phyloP scores from a whole-genome alignment of 2,797 vertebrate genomes.

The Sebastes cheni region DNA sequence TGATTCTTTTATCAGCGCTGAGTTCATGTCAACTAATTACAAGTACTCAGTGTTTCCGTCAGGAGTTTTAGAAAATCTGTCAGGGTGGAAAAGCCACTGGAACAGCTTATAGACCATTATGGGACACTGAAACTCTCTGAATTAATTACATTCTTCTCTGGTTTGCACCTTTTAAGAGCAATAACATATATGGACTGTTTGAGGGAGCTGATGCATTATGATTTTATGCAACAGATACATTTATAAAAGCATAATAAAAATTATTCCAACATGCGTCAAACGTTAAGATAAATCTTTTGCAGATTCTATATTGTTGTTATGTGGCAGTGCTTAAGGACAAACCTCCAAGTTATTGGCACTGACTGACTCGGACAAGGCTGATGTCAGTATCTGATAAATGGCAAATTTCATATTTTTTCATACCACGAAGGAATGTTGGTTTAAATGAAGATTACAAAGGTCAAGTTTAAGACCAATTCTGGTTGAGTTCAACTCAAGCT shows the following conservation, averaged over 20 bases:
- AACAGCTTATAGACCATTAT: conserved; percentile 16
- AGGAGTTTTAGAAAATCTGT: conserved; percentile 25
- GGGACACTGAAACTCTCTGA: conserved; percentile 5
- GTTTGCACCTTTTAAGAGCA: neutral
- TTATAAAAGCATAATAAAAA: neutral
- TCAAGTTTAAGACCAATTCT: neutral
- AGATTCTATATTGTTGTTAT: neutral
- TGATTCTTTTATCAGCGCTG: conserved; percentile 37
- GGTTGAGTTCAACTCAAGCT: neutral
- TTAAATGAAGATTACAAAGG: neutral
- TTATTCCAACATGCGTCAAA: neutral
- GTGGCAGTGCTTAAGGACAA: neutral
- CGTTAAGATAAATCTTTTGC: neutral
- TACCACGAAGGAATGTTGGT: neutral
- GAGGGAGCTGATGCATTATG: too few relatives aligned
- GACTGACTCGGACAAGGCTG: neutral
- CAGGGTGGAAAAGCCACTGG: conserved; percentile 27
- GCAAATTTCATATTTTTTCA: neutral
- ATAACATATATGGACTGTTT: neutral
- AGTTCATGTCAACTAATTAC: conserved; percentile 52
- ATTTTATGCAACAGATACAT: neutral
- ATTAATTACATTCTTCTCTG: neutral
- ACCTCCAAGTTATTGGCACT: neutral
- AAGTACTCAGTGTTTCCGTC: conserved; percentile 44
- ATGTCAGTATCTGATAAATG: neutral